Base-by-base conservation (phyloP, 2,113 vertebrate genomes). In the Dinomys branickii region DNA sequence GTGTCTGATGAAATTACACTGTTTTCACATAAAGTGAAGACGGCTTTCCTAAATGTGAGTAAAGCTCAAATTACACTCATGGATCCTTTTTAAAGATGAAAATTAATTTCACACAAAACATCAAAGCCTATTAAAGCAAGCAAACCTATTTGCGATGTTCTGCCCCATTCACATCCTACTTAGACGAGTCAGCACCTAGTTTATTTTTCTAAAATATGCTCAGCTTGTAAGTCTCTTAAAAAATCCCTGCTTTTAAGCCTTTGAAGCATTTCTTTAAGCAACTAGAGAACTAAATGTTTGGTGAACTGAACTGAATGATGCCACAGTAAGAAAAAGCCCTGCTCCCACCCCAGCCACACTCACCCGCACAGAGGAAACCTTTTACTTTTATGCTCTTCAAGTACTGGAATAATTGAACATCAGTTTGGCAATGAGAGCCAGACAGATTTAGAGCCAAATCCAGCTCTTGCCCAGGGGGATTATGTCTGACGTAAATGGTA, bases 371-470 rank as follows among this genome's bases (percentile, higher is more conserved):
- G 90, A 90, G 81, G 56, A 97, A 97, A 97, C 84, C 58, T 97
- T 97, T 97, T 95, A 85, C 96, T 97, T 97, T 96, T 95, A 94
- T 96, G 94, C 93, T 91, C 93, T 97, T 96, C 94, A 95, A 98
- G 97, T 97, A 85, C 96, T 88, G 92, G 92, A 96, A 97, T 97
- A 97, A 97, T 97, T 95, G 96, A 97, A 95, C 97, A 98, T 97
- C 96, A 96, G 77, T 94, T 94, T 97, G 96, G 97, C 97, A 96
- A 94, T 95, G 85, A 95, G 92, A 95, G 69, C 95, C 19, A 41
- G 96, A 90, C 73, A 96, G 95, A 95, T 96, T 97, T 75, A 92
- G 77, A 96, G 96, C 97, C 97, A 98, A 95, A 95, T 97, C 81
- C 96, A 94, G 82, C 73, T 85, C 97, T 95, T 97, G 96, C 96